Percentiles rank a stretch among this genome's conserved stretches.
phyloP scores from a whole-genome alignment of 2,113 vertebrate species.

The Hyperoodon ampullatus region DNA sequence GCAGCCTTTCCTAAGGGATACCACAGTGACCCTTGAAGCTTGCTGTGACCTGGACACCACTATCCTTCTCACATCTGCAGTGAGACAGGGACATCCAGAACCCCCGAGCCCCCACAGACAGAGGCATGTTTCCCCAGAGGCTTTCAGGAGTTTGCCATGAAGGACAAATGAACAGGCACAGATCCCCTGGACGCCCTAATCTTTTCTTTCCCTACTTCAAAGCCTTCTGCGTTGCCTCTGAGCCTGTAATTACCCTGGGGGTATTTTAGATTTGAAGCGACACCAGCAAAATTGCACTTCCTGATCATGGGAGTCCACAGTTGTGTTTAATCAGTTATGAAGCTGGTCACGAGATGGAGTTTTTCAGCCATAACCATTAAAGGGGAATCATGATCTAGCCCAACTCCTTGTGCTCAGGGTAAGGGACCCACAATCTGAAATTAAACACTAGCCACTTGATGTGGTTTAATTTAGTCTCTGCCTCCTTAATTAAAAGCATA shows the following conservation, averaged over 20 bases:
- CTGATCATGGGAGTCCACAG: constrained; percentile 85
- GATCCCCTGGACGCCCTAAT: constrained; percentile 83
- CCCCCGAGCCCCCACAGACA: neutral
- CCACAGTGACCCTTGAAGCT: constrained; percentile 82
- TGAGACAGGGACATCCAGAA: constrained; percentile 58
- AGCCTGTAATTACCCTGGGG: constrained; percentile 88
- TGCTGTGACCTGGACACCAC: constrained; percentile 69
- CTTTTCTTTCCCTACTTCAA: constrained; percentile 87
- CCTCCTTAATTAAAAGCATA: constrained; percentile 85
- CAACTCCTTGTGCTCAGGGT: constrained; percentile 70
- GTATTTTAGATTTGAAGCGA: constrained; percentile 86
- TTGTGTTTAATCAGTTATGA: constrained; percentile 89
- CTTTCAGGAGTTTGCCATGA: constrained; percentile 78
- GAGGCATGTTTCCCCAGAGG: constrained; percentile 64
- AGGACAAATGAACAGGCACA: constrained; percentile 83
- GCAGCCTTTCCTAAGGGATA: constrained; percentile 50
- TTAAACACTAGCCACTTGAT: constrained; percentile 82
- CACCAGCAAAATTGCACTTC: constrained; percentile 85
- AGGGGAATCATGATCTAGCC: constrained; percentile 78
- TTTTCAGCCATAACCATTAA: constrained; percentile 83
- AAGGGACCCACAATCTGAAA: constrained; percentile 73
- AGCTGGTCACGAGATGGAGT: constrained; percentile 85
- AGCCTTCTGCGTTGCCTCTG: constrained; percentile 82
- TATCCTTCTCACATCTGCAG: constrained; percentile 79
- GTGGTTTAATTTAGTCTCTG: constrained; percentile 82